Conservation (phyloP, 2,888 invertebrate species). For the Odontocerum albicorne region DNA sequence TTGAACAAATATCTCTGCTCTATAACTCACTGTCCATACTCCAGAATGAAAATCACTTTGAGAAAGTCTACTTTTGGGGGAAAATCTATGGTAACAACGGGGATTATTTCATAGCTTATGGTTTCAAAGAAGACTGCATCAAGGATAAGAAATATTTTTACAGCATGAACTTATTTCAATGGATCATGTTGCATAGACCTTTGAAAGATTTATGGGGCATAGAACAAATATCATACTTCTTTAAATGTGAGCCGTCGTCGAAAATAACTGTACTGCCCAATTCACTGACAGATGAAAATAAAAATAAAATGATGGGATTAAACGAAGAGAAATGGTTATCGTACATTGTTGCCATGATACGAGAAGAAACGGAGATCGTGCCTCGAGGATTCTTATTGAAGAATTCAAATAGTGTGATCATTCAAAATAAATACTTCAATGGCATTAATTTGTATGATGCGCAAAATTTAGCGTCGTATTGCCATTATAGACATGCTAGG, state of each 20-base stretch:
- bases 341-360: slow-evolving; percentile 69
- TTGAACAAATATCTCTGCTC: slow-evolving; percentile 71
- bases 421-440: slow-evolving; percentile 71
- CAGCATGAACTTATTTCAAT: slow-evolving; percentile 70
- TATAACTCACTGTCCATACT: slow-evolving; percentile 77
- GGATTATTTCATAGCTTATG: slow-evolving; percentile 78
- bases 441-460: slow-evolving; percentile 64
- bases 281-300: neutral
- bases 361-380: slow-evolving; percentile 73
- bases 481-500: slow-evolving; percentile 72
- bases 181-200: slow-evolving; percentile 51
- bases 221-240: slow-evolving; percentile 38
- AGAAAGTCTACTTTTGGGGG: slow-evolving; percentile 84
- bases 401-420: slow-evolving; percentile 69
- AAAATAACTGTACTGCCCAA: slow-evolving; percentile 2
- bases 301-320: slow-evolving; percentile 45
- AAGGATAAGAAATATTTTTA: slow-evolving; percentile 76
- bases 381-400: slow-evolving; percentile 80
- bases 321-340: slow-evolving; percentile 81
- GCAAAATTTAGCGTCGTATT: slow-evolving; percentile 57
- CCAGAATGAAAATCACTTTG: slow-evolving; percentile 84
- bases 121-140: slow-evolving; percentile 73
- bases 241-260: slow-evolving; percentile 17
- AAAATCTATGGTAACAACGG: slow-evolving; percentile 72
- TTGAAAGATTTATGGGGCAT: slow-evolving; percentile 44